Conservation (phyloP, 2,113 vertebrate genomes). For the Sigmodon hispidus region DNA sequence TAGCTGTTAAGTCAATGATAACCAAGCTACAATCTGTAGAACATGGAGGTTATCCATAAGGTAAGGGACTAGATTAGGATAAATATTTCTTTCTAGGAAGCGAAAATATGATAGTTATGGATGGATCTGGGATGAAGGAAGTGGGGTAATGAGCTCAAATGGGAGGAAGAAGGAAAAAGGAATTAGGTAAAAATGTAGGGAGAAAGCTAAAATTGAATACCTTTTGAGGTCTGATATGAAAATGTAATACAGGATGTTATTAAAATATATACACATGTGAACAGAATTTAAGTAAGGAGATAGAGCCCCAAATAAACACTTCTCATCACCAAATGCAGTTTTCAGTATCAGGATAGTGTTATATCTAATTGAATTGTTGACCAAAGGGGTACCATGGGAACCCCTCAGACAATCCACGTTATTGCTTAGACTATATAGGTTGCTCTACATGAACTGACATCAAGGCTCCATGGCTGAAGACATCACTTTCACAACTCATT, state of each 20-base stretch:
- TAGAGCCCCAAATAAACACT: not conserved
- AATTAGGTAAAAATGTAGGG: not conserved
- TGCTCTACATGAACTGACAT: not conserved
- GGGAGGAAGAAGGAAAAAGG: not conserved
- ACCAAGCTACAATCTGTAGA: no score
- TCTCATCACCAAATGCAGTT: not conserved
- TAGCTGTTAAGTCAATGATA: no score
- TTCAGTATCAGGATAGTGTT: not conserved
- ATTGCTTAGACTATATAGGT: not conserved
- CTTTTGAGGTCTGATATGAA: not conserved
- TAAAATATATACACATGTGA: not conserved
- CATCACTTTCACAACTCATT: not conserved
- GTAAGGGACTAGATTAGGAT: not conserved
- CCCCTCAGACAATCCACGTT: not conserved
- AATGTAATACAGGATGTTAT: not conserved
- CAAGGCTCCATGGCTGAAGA: no score
- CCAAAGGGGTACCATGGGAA: not conserved
- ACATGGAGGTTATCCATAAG: not conserved
- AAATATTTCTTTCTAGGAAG: not conserved
- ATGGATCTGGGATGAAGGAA: not conserved
- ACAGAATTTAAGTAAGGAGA: not conserved
- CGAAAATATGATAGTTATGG: not conserved
- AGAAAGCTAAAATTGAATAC: not conserved
- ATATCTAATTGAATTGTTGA: not conserved
- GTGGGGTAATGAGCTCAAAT: not conserved